phyloP scores from a whole-genome alignment of 1,140 invertebrate species.

The Homalodisca vitripennis region DNA sequence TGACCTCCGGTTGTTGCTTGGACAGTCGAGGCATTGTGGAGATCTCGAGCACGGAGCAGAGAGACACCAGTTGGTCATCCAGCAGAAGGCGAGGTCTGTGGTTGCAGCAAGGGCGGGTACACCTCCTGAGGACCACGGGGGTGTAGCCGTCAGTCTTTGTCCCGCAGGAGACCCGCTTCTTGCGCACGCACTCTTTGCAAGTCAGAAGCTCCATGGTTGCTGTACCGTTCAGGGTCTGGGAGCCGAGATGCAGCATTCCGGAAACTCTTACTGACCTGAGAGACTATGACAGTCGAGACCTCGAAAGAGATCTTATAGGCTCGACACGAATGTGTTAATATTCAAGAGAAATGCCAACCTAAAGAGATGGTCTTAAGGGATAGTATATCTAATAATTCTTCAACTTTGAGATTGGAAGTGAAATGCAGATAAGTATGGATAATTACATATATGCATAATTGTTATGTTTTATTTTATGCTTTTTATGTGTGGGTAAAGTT shows the following conservation, averaged over 20 bases:
- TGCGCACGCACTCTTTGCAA: constrained; percentile 12
- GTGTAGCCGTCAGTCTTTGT: background rate
- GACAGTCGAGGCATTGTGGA: constrained; percentile 30
- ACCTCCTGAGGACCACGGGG: background rate
- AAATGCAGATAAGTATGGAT: too few species aligned
- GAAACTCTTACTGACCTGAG: too few species aligned
- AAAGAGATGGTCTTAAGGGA: too few species aligned
- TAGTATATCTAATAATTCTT: too few species aligned
- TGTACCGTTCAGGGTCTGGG: constrained; percentile 10
- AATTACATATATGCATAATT: too few species aligned
- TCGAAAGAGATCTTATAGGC: too few species aligned
- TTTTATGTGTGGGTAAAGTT: too few species aligned
- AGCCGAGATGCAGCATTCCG: constrained; percentile 1
- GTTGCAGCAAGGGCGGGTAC: constrained; percentile 20
- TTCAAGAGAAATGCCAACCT: too few species aligned
- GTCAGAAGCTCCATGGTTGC: constrained; percentile 22
- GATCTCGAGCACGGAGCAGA: constrained; percentile 32
- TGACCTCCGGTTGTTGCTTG: constrained; percentile 8
- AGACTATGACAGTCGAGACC: too few species aligned
- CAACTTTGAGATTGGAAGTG: too few species aligned
- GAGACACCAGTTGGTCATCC: constrained; percentile 27
- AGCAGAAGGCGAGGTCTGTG: constrained; percentile 24
- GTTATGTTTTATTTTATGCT: too few species aligned
- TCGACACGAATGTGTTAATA: too few species aligned
- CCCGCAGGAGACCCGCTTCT: constrained; percentile 14